Conservation (phyloP, 2,797 vertebrate genomes). For the Sitta carolinensis region DNA sequence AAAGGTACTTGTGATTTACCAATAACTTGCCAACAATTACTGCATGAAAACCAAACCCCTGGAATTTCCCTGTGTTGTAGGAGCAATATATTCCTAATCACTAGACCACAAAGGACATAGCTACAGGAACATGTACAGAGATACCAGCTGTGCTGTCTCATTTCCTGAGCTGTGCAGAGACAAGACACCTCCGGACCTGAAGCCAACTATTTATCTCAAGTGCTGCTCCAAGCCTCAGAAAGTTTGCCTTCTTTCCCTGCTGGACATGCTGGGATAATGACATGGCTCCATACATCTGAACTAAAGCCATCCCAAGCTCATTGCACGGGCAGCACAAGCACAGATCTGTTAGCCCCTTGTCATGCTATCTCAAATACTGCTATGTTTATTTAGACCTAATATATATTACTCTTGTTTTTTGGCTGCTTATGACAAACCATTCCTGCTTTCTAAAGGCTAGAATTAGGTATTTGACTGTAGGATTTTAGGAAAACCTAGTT, state of each 20-base stretch:
- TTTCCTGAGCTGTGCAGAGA: background rate
- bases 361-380: background rate
- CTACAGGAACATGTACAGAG: background rate
- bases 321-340: background rate
- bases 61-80: background rate
- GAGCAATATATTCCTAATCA: background rate
- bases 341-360: background rate
- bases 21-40: background rate
- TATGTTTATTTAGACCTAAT: background rate
- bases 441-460: background rate
- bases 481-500: background rate
- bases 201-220: background rate
- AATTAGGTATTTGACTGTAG: background rate
- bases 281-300: background rate
- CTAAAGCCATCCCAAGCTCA: background rate
- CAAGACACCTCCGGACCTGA: background rate
- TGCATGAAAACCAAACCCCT: background rate
- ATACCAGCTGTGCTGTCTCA: background rate
- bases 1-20: background rate
- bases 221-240: background rate
- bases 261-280: background rate
- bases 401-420: background rate
- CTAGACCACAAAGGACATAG: background rate
- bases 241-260: background rate
- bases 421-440: background rate